phyloP scores from a whole-genome alignment of 2,113 vertebrate genomes.

The Pteruthius melanotis region DNA sequence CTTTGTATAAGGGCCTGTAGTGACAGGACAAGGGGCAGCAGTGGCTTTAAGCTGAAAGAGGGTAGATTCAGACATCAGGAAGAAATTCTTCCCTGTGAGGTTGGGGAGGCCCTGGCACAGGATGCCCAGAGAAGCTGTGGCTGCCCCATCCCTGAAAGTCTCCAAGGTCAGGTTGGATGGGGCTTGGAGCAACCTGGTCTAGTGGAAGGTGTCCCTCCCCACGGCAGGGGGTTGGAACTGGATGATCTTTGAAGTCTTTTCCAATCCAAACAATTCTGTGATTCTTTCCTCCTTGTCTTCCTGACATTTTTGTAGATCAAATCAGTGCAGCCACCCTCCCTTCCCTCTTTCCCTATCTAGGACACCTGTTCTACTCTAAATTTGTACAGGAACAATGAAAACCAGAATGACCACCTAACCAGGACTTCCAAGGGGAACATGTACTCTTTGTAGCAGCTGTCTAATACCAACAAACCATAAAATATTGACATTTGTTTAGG shows the following conservation, averaged over 20 bases:
- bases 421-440: background rate
- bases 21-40: background rate
- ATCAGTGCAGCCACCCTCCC: background rate
- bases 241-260: background rate
- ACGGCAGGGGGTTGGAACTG: background rate
- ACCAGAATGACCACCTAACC: background rate
- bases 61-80: background rate
- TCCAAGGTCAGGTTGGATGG: fast-evolving
- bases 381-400: background rate
- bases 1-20: background rate
- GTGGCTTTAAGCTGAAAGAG: background rate
- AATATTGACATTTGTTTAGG: background rate
- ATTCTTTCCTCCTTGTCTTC: background rate
- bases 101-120: background rate
- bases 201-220: background rate
- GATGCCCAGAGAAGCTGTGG: background rate
- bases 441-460: background rate
- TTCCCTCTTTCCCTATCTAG: background rate
- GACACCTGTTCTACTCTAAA: background rate
- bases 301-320: background rate
- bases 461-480: background rate
- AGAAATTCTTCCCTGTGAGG: background rate
- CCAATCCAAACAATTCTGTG: background rate
- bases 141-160: background rate
- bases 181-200: background rate